These are phyloP conservation scores for Xanthorhoe spadicearia DNA, from an alignment of 2,888 invertebrate species.

Conservation along the genomic window DNA sequence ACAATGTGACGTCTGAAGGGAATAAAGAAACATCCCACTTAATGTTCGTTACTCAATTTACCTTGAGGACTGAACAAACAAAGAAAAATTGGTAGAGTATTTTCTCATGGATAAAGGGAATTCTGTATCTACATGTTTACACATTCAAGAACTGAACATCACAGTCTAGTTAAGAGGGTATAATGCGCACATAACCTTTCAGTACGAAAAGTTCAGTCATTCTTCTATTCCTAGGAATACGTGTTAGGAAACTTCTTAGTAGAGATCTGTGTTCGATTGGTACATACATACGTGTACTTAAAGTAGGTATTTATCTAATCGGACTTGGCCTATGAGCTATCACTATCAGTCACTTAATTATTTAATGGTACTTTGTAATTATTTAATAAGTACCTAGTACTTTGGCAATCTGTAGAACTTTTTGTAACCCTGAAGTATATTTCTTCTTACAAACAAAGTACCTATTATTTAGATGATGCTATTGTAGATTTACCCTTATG, in stretches of 20 bases:
- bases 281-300: too few species aligned
- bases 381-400: too few species aligned
- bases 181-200: too few species aligned
- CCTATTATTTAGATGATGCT: not conserved
- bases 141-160: not conserved
- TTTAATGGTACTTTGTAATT: too few species aligned
- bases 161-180: too few species aligned
- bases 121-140: not conserved
- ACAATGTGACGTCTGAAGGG: constrained; percentile 17
- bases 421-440: not conserved
- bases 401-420: constrained; percentile 2
- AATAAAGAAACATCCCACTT: constrained; percentile 3
- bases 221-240: not conserved
- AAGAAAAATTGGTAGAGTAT: not conserved
- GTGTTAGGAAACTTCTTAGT: too few species aligned
- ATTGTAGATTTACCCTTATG: not conserved
- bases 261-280: too few species aligned
- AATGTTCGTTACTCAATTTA: not conserved
- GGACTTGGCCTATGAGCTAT: not conserved
- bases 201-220: too few species aligned
- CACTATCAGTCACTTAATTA: not conserved
- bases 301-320: not conserved
- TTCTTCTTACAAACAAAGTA: constrained; percentile 1
- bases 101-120: not conserved
- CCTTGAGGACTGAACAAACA: not conserved